These are phyloP conservation scores for Sphaerodactylus townsendi DNA, from an alignment of 2,113 vertebrate species.

Conservation along the genomic window DNA sequence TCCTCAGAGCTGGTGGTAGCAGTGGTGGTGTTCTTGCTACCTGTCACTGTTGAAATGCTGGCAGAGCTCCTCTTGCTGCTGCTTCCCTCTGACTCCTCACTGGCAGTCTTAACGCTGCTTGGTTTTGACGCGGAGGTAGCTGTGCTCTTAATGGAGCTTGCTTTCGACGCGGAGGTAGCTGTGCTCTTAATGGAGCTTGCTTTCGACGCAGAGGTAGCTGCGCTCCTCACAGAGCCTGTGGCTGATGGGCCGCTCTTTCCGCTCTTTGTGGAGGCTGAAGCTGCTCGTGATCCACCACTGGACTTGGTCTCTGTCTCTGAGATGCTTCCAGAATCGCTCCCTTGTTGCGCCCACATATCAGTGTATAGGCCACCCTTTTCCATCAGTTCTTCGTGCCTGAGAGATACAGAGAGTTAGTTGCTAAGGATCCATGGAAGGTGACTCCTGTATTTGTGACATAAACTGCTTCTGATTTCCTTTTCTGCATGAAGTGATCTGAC, in stretches of 20 bases:
- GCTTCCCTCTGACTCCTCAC: not conserved
- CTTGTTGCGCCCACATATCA: constrained; percentile 92
- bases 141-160: too few relatives aligned
- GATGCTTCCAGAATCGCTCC: constrained; percentile 75
- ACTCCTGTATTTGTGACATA: not conserved
- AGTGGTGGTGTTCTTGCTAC: not conserved
- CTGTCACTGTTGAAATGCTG: too few relatives aligned
- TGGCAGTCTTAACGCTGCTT: not conserved
- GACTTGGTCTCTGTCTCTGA: constrained; percentile 80
- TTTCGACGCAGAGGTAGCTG: not conserved
- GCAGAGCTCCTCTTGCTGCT: not conserved
- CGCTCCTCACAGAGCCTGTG: too few relatives aligned
- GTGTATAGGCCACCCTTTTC: constrained; percentile 85
- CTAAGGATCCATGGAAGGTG: not conserved
- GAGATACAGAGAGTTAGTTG: not conserved
- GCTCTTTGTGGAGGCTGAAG: not conserved
- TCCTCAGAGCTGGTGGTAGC: not conserved
- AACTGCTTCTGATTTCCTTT: not conserved
- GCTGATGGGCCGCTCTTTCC: not conserved
- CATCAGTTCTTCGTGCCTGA: constrained; percentile 89
- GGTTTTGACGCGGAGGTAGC: not conserved
- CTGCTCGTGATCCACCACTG: not conserved
- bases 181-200: not conserved
- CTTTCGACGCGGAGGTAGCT: not conserved
- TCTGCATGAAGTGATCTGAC: not conserved